A percentile compares a stretch with the other conserved stretches of the same genome.
These are phyloP conservation scores for Agrotis segetum DNA, from an alignment of 2,888 invertebrate genomes.

Conservation along the genomic window DNA sequence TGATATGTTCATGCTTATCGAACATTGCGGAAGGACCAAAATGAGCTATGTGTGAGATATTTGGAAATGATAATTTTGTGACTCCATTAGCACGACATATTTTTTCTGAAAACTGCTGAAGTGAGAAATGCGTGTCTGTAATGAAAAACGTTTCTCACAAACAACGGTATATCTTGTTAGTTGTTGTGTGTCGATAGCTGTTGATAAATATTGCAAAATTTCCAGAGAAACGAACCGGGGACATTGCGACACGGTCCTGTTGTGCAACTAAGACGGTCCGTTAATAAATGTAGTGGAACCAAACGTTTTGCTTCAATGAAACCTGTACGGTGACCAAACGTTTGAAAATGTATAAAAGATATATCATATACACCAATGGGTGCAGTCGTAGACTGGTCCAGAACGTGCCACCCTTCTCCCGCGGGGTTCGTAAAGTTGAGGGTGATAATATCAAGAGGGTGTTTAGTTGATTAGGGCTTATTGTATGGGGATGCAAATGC, in stretches of 20 bases:
- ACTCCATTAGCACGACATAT: not conserved
- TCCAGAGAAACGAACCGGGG: conserved; percentile 67
- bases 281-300: conserved; percentile 77
- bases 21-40: conserved; percentile 32
- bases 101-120: conserved; percentile 29
- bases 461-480: conserved; percentile 14
- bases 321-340: conserved; percentile 50
- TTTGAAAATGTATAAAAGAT: conserved; percentile 7
- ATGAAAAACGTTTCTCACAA: conserved; percentile 38
- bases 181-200: conserved; percentile 46
- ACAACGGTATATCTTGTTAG: conserved; percentile 49
- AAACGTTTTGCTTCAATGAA: conserved; percentile 64
- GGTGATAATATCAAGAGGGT: conserved; percentile 36
- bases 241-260: conserved; percentile 76
- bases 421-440: conserved; percentile 11
- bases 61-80: conserved; percentile 4
- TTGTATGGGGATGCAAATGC: not conserved
- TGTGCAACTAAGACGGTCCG: conserved; percentile 75
- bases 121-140: conserved; percentile 10
- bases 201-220: conserved; percentile 68
- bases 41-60: not conserved
- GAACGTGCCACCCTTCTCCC: conserved; percentile 10
- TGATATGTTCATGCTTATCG: conserved; percentile 20
- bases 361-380: no score
- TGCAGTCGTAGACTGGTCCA: not conserved